Evolutionary conservation across 2,797 vertebrate species (phyloP).

Genomic region (Orestias chungarensis): DNA sequence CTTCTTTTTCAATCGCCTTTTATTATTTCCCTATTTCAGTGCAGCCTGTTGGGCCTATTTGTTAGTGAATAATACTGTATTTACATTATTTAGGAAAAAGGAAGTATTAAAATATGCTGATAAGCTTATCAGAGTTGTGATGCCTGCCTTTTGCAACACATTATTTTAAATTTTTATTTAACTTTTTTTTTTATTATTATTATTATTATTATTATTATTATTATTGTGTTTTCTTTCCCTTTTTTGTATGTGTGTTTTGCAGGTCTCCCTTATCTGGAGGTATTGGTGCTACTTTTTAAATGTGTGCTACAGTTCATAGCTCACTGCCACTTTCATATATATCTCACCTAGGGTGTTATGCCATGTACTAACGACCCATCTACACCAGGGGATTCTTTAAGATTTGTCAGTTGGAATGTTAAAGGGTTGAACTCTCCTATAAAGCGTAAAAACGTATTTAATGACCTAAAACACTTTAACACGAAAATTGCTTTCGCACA

Average conservation of each 20-base stretch:
- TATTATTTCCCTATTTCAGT: neutral
- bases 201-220: neutral
- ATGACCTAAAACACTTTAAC: neutral
- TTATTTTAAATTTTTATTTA: too few relatives aligned
- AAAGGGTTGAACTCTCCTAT: neutral
- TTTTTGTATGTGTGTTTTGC: neutral
- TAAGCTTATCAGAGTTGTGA: neutral
- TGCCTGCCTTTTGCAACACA: neutral
- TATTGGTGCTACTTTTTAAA: neutral
- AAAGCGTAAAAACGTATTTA: neutral
- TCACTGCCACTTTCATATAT: too few relatives aligned
- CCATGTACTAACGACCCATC: neutral
- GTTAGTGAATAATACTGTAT: neutral
- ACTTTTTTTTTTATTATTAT: too few relatives aligned
- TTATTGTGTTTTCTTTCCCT: neutral
- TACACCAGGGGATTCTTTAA: neutral
- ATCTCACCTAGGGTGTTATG: neutral
- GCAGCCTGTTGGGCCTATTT: neutral
- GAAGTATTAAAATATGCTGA: neutral
- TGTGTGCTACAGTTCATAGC: too few relatives aligned
- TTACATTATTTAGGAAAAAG: slow-evolving; percentile 1
- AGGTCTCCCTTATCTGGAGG: neutral
- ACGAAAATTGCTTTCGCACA: too few relatives aligned
- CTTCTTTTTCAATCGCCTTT: too few relatives aligned
- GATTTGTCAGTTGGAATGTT: neutral